Evolutionary conservation across 2,888 invertebrate genomes (phyloP).

Genomic region (Ophion slaviceki): DNA sequence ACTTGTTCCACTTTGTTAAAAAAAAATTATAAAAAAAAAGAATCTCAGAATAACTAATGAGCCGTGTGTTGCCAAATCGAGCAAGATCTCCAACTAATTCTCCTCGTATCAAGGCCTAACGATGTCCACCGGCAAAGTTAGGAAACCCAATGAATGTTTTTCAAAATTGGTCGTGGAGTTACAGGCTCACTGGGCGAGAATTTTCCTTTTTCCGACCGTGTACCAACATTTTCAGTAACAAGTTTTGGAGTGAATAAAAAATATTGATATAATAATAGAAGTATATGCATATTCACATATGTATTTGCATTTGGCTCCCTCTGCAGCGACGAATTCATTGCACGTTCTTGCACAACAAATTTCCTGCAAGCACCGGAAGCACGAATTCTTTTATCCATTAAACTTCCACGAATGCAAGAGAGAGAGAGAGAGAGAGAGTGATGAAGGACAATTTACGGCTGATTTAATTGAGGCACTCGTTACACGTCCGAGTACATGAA

Average conservation of each 20-base stretch:
- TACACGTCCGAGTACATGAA: background rate
- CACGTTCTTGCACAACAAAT: conserved; percentile 11
- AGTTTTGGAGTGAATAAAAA: no score
- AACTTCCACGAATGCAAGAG: conserved; percentile 7
- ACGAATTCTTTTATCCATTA: conserved; percentile 19
- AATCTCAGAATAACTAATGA: no score
- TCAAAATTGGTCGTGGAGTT: background rate
- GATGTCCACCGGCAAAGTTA: no score
- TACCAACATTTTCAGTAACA: no score
- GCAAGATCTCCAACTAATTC: no score
- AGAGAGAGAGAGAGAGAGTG: background rate
- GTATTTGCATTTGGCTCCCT: background rate
- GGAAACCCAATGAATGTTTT: no score
- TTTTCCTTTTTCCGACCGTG: no score
- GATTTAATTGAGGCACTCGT: conserved; percentile 12
- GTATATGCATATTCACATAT: background rate
- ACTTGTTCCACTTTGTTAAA: no score
- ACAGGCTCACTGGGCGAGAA: background rate
- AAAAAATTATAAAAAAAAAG: no score
- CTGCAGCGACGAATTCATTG: conserved; percentile 4
- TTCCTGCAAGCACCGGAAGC: conserved; percentile 11
- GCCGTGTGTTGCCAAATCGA: no score
- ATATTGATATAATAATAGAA: no score
- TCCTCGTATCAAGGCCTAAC: no score
- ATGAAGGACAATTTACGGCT: background rate